These are phyloP conservation scores for Anoplophora glabripennis DNA, from an alignment of 1,140 invertebrate species.

Conservation along the genomic window DNA sequence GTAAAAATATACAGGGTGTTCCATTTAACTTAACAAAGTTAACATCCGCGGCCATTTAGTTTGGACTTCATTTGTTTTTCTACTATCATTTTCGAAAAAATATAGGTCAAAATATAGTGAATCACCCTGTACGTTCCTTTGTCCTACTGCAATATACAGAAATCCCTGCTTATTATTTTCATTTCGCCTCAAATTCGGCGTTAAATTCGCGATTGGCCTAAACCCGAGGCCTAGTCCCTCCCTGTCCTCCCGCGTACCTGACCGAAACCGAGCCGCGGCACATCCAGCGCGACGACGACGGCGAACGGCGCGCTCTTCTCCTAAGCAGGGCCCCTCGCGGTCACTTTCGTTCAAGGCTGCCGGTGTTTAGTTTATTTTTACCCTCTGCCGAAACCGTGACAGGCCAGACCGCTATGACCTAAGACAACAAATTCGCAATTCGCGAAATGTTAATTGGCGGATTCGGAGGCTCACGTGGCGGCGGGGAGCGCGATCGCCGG, in stretches of 20 bases:
- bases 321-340: slow-evolving; percentile 34
- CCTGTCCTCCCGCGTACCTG: not conserved
- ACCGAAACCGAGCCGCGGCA: not conserved
- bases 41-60: too few relatives aligned
- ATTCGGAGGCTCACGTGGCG: slow-evolving; percentile 16
- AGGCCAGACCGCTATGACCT: slow-evolving; percentile 35
- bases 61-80: too few relatives aligned
- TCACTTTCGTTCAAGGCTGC: slow-evolving; percentile 41
- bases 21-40: too few relatives aligned
- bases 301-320: slow-evolving; percentile 11
- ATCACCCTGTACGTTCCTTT: too few relatives aligned
- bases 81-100: too few relatives aligned
- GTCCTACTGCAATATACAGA: too few relatives aligned
- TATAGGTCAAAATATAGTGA: too few relatives aligned
- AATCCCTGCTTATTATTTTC: too few relatives aligned
- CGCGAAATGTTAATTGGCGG: slow-evolving; percentile 27
- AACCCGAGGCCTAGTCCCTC: too few relatives aligned
- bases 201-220: too few relatives aligned
- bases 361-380: slow-evolving; percentile 41
- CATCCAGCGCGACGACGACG: not conserved
- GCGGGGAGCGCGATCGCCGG: slow-evolving; percentile 14
- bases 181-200: too few relatives aligned
- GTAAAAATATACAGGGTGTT: too few relatives aligned
- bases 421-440: slow-evolving; percentile 32
- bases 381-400: slow-evolving; percentile 28